These are phyloP conservation scores for Julus scanicus DNA, from an alignment of 2,888 invertebrate genomes.

Conservation along the genomic window DNA sequence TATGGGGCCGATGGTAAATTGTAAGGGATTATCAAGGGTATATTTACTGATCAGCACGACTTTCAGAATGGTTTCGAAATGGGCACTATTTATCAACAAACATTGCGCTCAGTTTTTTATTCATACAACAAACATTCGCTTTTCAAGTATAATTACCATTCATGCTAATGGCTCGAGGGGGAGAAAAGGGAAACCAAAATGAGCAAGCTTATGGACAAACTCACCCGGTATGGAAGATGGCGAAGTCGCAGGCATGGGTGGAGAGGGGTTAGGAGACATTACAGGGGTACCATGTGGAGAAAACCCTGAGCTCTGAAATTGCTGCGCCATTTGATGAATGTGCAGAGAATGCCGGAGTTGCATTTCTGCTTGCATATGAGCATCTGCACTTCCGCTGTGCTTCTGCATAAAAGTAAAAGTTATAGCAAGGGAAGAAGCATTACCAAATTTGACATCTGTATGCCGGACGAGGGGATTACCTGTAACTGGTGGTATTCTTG, in stretches of 20 bases:
- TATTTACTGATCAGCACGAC: too few relatives aligned
- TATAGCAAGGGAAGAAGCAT: not conserved
- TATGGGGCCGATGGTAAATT: too few relatives aligned
- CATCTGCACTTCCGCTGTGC: slow-evolving; percentile 63
- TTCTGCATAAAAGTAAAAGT: slow-evolving; percentile 62
- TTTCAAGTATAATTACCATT: not conserved
- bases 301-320: slow-evolving; percentile 58
- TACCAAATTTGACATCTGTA: not conserved
- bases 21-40: too few relatives aligned
- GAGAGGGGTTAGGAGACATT: slow-evolving; percentile 62
- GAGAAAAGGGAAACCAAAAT: not conserved
- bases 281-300: slow-evolving; percentile 60
- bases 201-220: not conserved
- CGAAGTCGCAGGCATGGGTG: slow-evolving; percentile 61
- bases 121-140: too few relatives aligned
- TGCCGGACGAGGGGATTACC: slow-evolving; percentile 67
- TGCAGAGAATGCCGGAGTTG: slow-evolving; percentile 68
- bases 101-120: too few relatives aligned
- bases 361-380: slow-evolving; percentile 65
- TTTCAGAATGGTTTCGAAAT: too few relatives aligned
- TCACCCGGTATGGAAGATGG: slow-evolving; percentile 62
- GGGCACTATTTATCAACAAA: too few relatives aligned
- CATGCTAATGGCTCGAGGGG: slow-evolving; percentile 10
- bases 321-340: slow-evolving; percentile 65
- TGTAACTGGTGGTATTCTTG: slow-evolving; percentile 84